Percentiles rank a stretch among this genome's conserved stretches.
These are phyloP conservation scores for Ricordea florida DNA, from an alignment of 92 coral and sea anemone species.

Conservation along the genomic window DNA sequence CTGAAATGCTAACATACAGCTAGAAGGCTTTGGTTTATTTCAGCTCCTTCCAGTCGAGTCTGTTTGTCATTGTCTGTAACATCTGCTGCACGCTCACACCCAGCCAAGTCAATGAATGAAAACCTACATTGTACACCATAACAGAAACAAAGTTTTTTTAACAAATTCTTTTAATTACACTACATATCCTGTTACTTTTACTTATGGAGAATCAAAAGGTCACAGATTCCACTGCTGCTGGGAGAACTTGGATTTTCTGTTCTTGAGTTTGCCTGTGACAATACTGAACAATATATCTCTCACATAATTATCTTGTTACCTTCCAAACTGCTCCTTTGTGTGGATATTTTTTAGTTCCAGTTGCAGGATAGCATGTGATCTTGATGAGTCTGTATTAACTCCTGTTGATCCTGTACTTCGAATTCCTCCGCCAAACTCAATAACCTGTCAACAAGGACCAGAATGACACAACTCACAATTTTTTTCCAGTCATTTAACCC, in stretches of 20 bases:
- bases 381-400: conserved; percentile 85
- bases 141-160: not conserved
- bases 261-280: no score
- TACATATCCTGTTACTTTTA: not conserved
- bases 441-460: conserved; percentile 45
- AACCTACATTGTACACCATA: conserved; percentile 29
- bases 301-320: no score
- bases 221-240: no score
- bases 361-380: conserved; percentile 86
- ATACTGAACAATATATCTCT: no score
- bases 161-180: not conserved
- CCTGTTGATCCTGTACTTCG: conserved; percentile 87
- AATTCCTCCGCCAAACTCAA: conserved; percentile 70
- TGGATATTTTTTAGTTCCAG: conserved; percentile 61
- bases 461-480: no score
- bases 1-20: conserved; percentile 60
- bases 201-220: no score
- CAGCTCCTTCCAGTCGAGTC: conserved; percentile 91
- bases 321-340: conserved; percentile 59
- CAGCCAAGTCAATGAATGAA: conserved; percentile 89
- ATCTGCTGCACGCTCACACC: conserved; percentile 89
- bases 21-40: conserved; percentile 85
- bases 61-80: conserved; percentile 90
- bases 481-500: no score
- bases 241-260: no score